A percentile compares a stretch with the other conserved stretches of the same genome.
Evolutionary conservation across 2,113 vertebrate species (phyloP).

Genomic region (Thalassarche chlororhynchos): DNA sequence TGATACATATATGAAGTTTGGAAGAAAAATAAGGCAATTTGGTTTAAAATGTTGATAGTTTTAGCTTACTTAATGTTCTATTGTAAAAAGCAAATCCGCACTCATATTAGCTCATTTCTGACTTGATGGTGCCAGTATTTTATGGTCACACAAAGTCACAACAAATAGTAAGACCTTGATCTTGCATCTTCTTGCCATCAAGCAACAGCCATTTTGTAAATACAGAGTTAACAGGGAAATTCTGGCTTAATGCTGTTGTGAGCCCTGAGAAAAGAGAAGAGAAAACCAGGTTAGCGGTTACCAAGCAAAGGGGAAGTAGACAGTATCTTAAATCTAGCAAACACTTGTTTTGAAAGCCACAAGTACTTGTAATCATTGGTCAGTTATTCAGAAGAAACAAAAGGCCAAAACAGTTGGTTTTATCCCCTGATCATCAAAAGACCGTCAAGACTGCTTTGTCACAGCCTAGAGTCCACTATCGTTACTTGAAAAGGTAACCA

Average conservation of each 20-base stretch:
- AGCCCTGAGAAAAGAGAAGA: constrained; percentile 82
- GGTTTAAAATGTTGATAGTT: constrained; percentile 88
- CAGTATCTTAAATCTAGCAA: background rate
- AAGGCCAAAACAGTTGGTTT: background rate
- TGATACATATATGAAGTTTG: constrained; percentile 88
- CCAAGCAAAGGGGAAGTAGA: background rate
- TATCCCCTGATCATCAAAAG: background rate
- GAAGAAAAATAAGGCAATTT: constrained; percentile 93
- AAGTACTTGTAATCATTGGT: background rate
- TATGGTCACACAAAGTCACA: constrained; percentile 67
- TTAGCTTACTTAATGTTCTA: constrained; percentile 84
- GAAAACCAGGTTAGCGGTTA: background rate
- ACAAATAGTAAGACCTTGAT: constrained; percentile 67
- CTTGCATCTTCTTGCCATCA: constrained; percentile 61
- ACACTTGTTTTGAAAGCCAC: background rate
- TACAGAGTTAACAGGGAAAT: constrained; percentile 46
- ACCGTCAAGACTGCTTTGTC: background rate
- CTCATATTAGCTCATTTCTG: constrained; percentile 61
- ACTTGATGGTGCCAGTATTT: constrained; percentile 71
- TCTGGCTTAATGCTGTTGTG: constrained; percentile 88
- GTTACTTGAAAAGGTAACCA: background rate
- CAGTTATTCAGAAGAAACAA: background rate
- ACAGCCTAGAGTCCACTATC: background rate
- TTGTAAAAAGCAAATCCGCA: constrained; percentile 80
- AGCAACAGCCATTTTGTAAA: constrained; percentile 61